Base-by-base conservation (phyloP, 2,888 invertebrate species). In the Lucinisca nassula region DNA sequence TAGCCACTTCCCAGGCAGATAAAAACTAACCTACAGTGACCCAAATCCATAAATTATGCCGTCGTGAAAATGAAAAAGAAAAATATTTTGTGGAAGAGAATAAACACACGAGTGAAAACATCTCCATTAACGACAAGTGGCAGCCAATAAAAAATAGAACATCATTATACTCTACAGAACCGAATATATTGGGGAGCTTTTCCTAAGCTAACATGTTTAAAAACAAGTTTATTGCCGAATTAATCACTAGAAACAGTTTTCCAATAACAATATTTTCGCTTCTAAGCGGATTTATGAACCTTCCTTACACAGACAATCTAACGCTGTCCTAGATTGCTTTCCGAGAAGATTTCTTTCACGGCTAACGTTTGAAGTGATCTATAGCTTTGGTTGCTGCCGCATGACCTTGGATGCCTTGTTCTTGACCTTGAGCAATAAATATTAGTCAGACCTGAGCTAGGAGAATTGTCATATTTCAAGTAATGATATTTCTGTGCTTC, bases 171-270 rank as follows among this genome's bases (percentile, higher is more conserved):
- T n/a, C 55, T 17, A 21, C 55, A 55, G 55, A 55, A 55, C 55
- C 21, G 55, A 17, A 17, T 55, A 55, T 55, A 55, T 55, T 55
- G 55, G 4, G 55, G n/a, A 55, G n/a, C 55, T 21, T 55, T 21
- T 55, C 55, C 12, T 8, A 17, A 55, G 55, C 55, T 55, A 55
- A 55, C 55, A 55, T 55, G 55, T 55, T 55, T 55, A 55, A 55
- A 55, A 55, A 55, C 55, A 55, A 55, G 55, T 55, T 17, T 55
- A 55, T 55, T 55, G 55, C 55, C 55, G n/a, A 55, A 55, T 55
- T 55, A 55, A 55, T 55, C 55, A 55, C 55, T 4, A 55, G 55
- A 14, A 55, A 55, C 55, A 55, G 55, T 55, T 55, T 55, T 55
- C 55, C 55, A 55, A 55, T 55, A 55, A n/a, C 55, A 55, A n/a